phyloP scores from a whole-genome alignment of 2,888 invertebrate species.

The Drosophila niveifrons region DNA sequence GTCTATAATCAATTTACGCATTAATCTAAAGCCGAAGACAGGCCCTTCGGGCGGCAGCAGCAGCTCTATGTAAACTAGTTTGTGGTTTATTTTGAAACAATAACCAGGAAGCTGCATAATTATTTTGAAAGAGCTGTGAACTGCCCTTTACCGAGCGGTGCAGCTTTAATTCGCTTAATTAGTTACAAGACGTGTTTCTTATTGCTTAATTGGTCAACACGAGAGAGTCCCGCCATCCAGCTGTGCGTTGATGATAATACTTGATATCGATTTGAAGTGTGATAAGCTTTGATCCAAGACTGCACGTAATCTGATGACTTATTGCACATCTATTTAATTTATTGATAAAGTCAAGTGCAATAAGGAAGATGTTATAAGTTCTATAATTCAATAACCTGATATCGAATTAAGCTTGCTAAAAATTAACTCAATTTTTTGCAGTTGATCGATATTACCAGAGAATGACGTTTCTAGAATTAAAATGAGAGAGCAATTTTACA shows the following conservation, averaged over 20 bases:
- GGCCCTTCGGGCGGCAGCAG: conserved; percentile 26
- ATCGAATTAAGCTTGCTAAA: neutral
- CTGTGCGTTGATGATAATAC: conserved; percentile 10
- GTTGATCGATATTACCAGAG: no score
- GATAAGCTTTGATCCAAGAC: conserved; percentile 10
- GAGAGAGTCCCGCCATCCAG: conserved; percentile 9
- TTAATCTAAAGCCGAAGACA: conserved; percentile 55
- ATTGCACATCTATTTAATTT: conserved; percentile 9
- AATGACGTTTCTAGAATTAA: no score
- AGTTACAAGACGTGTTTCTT: conserved; percentile 39
- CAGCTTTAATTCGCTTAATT: conserved; percentile 45
- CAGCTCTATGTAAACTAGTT: conserved; percentile 62
- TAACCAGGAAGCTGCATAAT: conserved; percentile 66
- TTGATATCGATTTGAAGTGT: conserved; percentile 8
- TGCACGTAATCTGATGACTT: conserved; percentile 33
- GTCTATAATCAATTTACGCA: conserved; percentile 55
- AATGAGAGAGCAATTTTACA: no score
- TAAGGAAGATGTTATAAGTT: conserved; percentile 35
- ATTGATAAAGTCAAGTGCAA: conserved; percentile 23
- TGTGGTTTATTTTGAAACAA: conserved; percentile 66
- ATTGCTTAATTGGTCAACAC: conserved; percentile 35
- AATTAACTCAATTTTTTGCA: neutral
- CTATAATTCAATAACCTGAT: conserved; percentile 27
- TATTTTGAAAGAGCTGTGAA: conserved; percentile 18
- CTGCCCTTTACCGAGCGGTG: neutral